Conservation (phyloP, 1,140 invertebrate species). For the Nomia melanderi region DNA sequence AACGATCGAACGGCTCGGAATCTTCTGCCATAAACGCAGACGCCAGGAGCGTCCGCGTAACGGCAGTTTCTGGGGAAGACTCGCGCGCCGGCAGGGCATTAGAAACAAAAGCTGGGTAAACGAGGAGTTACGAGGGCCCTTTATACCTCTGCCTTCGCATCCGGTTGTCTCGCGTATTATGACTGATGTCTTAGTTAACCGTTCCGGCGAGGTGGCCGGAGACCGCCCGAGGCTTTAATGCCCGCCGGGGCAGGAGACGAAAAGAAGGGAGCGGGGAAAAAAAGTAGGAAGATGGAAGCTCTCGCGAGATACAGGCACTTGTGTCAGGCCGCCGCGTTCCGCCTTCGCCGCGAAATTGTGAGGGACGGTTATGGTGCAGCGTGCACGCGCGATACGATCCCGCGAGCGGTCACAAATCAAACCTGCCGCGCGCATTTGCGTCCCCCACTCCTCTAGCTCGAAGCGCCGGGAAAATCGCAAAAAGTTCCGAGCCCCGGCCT, state of each 20-base stretch:
- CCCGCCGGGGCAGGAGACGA: neutral
- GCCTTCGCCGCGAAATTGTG: conserved; percentile 57
- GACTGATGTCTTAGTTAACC: conserved; percentile 68
- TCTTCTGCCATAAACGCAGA: conserved; percentile 30
- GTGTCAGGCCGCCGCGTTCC: conserved; percentile 21
- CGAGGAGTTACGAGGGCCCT: conserved; percentile 68
- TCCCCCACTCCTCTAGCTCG: conserved; percentile 1
- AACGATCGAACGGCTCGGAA: neutral
- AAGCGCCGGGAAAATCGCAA: conserved; percentile 15
- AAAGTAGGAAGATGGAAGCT: conserved; percentile 18
- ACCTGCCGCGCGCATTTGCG: conserved; percentile 34
- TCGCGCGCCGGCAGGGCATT: conserved; percentile 42
- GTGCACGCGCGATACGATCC: conserved; percentile 49
- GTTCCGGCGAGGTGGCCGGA: conserved; percentile 30
- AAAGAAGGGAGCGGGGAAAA: neutral
- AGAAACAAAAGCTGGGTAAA: conserved; percentile 66
- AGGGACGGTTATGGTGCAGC: conserved; percentile 65
- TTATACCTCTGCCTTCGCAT: conserved; percentile 57
- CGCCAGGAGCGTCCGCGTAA: conserved; percentile 34
- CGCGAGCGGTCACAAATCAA: conserved; percentile 56
- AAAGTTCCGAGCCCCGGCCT: neutral
- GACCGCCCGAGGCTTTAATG: conserved; percentile 56
- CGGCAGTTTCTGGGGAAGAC: conserved; percentile 41
- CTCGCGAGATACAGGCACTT: conserved; percentile 60
- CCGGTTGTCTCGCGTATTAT: conserved; percentile 67